Base-by-base conservation (phyloP, 1,140 invertebrate genomes). In the Drosophila sechellia region DNA sequence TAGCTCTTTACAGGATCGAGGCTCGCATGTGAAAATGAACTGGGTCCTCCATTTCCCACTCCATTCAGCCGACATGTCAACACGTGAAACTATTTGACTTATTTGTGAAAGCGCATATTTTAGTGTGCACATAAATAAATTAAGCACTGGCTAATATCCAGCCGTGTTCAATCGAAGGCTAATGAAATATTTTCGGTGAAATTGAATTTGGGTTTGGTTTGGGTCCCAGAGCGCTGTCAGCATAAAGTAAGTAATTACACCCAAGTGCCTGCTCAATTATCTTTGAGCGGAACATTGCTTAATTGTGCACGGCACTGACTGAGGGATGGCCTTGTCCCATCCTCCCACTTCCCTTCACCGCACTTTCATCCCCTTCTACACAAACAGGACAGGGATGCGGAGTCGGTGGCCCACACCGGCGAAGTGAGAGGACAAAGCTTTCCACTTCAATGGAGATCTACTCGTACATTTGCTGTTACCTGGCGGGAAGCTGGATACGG, bases 251-350 rank as follows among this genome's bases (percentile, higher is more conserved):
- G 89, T 90, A 90, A 90, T 90, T 90, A 90, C 43, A 79, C 87
- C 87, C 87, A 90, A 91, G 87, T 91, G 87, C 87, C 87, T 87
- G 87, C 87, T 90, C 83, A 90, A 90, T 90, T 90, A 90, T 90
- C 89, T 81, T 79, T 90, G 48, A 78, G 64, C 78, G 73, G 57
- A 75, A 59, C 64, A 90, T 63, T 77, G 87, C 73, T 74, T 90
- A 90, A 90, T 90, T 90, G 87, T 78, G 74, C 81, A 77, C 46
- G 49, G 48, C 40, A 49, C 42, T 37, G 59, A 25, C 54, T 59
- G 45, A 22, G 37, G 77, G 77, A 59, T 50, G 58, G 34, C 61
- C 35, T 39, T 50, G 1, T 13, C 27, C 25, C n/a, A 2, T 12
- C 17, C 17, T 3, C 6, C 40, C 40, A 5, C 27, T 8, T 8